Base-by-base conservation (phyloP, 2,888 invertebrate species). In the Chymomyza caudatula region DNA sequence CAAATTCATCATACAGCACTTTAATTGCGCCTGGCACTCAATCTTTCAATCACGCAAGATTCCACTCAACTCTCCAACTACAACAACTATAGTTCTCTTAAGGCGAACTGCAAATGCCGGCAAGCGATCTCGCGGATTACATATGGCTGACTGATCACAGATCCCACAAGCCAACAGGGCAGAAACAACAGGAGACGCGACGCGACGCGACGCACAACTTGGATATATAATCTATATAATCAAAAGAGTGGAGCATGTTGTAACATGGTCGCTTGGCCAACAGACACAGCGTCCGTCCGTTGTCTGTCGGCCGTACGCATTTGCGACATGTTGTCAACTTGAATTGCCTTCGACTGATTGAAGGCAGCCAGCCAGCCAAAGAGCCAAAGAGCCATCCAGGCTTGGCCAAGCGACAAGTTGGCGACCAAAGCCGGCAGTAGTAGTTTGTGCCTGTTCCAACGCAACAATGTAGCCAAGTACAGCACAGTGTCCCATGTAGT, bases 271-370 rank as follows among this genome's bases (percentile, higher is more conserved):
- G 49, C 53, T 37, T 37, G 29, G 29, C 15, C 52, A 53, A 23
- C 20, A 44, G 44, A 29, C 57, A 19, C 58, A 49, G 11, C 54
- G 65, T 23, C 25, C 19, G 47, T 37, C 29, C 13, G 17, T 15
- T n/a, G 47, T 5, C 44, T 22, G 42, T 51, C 65, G 56, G 66
- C 68, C 69, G 75, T 71, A 83, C 77, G 77, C 83, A 82, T 77
- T 85, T 85, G 87, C 87, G 87, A 87, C 87, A 87, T 87, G 88
- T 87, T 88, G 88, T 88, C 88, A 88, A 88, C 88, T 88, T 74
- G 86, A 88, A 88, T 88, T 88, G 89, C 88, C 88, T 88, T 88
- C 88, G 82, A 83, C 82, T 83, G 82, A 83, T 83, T 83, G 85
- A 83, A 83, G 82, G 77, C 76, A 84, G 68, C 44, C 57, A 51